These are phyloP conservation scores for Columbina picui DNA, from an alignment of 2,113 vertebrate species.

Conservation along the genomic window DNA sequence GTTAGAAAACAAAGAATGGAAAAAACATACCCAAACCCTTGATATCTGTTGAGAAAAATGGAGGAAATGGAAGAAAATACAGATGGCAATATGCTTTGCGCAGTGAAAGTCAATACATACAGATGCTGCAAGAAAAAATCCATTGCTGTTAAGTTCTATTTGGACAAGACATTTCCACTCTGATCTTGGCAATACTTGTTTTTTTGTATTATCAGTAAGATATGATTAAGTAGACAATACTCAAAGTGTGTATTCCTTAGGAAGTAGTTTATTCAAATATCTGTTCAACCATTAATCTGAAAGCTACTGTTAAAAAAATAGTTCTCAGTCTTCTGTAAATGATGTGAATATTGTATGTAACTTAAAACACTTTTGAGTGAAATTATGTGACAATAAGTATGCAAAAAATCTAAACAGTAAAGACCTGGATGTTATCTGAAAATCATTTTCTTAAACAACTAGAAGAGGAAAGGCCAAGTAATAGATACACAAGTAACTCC, in stretches of 20 bases:
- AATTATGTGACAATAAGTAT: background rate
- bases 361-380: background rate
- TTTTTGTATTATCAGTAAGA: background rate
- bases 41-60: background rate
- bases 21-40: background rate
- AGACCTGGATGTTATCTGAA: background rate
- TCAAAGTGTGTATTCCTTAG: background rate
- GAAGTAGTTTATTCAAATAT: background rate
- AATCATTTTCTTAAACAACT: background rate
- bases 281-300: background rate
- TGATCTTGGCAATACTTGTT: background rate
- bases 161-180: background rate
- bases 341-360: background rate
- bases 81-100: background rate
- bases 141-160: background rate
- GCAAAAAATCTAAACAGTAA: background rate
- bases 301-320: background rate
- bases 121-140: background rate
- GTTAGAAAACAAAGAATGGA: background rate
- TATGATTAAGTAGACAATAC: background rate
- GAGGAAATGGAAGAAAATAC: background rate
- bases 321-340: background rate
- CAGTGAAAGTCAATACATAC: background rate
- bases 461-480: background rate
- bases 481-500: background rate